A percentile compares a stretch with the other conserved stretches of the same genome.
Conservation (phyloP, 2,888 invertebrate genomes). For the Protophormia terraenovae region DNA sequence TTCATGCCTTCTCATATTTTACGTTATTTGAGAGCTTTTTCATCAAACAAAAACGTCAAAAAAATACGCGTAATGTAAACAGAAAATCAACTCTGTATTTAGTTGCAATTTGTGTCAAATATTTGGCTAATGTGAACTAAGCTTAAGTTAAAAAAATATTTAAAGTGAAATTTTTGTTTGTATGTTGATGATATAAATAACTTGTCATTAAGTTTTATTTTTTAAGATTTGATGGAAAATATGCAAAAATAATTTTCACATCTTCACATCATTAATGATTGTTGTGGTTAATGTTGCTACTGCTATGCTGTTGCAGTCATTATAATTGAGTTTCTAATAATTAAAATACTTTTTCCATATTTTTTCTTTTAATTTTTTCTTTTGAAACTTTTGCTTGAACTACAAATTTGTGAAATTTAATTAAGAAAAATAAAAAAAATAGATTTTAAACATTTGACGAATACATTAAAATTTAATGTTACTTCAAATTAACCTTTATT, state of each 20-base stretch:
- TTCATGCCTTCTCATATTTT: too few relatives aligned
- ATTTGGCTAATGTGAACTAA: too few relatives aligned
- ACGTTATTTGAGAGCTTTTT: too few relatives aligned
- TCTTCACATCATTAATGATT: conserved; percentile 53
- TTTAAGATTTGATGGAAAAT: conserved; percentile 41
- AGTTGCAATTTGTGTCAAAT: too few relatives aligned
- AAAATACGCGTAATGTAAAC: too few relatives aligned
- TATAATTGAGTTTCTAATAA: conserved; percentile 48
- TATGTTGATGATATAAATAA: not conserved
- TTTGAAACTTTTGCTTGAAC: too few relatives aligned
- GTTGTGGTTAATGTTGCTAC: not conserved
- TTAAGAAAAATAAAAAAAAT: not conserved
- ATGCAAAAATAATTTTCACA: conserved; percentile 48
- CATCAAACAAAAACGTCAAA: too few relatives aligned
- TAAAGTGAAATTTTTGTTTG: conserved; percentile 45
- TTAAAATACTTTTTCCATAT: conserved; percentile 36
- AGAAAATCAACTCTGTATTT: too few relatives aligned
- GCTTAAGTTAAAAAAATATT: not conserved
- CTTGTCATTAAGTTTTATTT: conserved; percentile 21
- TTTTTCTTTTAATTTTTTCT: not conserved
- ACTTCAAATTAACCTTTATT: not conserved
- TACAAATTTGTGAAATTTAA: not conserved
- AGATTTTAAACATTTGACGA: too few relatives aligned
- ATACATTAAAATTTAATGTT: too few relatives aligned
- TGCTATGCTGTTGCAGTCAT: conserved; percentile 18